These are phyloP conservation scores for Tragopan temminckii DNA, from an alignment of 2,797 vertebrate genomes.

Conservation along the genomic window DNA sequence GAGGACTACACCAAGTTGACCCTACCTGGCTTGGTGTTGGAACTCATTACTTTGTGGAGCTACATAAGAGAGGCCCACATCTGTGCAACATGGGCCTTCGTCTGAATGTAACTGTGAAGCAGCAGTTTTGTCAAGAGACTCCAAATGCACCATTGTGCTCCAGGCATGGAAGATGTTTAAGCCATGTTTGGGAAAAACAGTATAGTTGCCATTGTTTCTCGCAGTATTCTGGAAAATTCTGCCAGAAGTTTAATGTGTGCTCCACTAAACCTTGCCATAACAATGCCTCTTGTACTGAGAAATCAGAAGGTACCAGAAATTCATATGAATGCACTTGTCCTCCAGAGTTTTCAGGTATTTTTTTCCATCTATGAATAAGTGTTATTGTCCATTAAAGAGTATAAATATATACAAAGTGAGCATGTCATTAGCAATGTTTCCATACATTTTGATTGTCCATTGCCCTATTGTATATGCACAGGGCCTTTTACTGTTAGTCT, in stretches of 20 bases:
- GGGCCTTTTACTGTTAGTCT: not conserved
- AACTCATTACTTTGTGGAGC: slow-evolving; percentile 86
- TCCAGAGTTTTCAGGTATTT: slow-evolving; percentile 85
- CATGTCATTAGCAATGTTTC: not conserved
- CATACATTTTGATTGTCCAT: not conserved
- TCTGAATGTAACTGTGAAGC: slow-evolving; percentile 86
- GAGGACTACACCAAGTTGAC: slow-evolving; percentile 78
- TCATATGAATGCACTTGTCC: slow-evolving; percentile 84
- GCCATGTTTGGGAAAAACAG: slow-evolving; percentile 77
- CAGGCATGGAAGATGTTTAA: slow-evolving; percentile 86
- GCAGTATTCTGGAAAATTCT: slow-evolving; percentile 86
- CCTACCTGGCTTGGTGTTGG: slow-evolving; percentile 84
- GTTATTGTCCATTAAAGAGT: not conserved
- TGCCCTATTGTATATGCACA: not conserved
- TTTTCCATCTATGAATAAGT: not conserved
- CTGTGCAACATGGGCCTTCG: slow-evolving; percentile 86
- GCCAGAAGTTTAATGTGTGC: slow-evolving; percentile 84
- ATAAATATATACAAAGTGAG: too few relatives aligned
- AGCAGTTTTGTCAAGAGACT: slow-evolving; percentile 83
- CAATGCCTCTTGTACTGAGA: slow-evolving; percentile 81
- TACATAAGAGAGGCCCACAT: slow-evolving; percentile 67
- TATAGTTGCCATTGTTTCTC: slow-evolving; percentile 85
- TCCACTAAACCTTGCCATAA: slow-evolving; percentile 84
- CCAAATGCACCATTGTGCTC: slow-evolving; percentile 84
- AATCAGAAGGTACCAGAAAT: slow-evolving; percentile 64